These are phyloP conservation scores for Natrix natrix DNA, from an alignment of 2,797 vertebrate genomes.

Conservation along the genomic window DNA sequence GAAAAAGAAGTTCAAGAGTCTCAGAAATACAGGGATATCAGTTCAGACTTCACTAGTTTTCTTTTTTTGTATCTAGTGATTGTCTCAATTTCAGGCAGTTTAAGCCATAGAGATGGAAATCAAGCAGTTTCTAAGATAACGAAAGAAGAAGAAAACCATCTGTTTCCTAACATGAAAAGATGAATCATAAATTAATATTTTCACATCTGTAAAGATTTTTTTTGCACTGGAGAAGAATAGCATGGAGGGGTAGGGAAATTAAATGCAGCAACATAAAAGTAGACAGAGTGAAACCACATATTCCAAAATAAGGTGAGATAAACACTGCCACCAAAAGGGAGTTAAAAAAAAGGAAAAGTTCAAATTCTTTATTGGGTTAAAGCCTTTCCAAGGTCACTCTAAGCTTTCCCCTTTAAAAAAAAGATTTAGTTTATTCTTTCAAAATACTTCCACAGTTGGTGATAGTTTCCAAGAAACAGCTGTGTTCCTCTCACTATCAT, in stretches of 20 bases:
- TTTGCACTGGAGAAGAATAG: background rate
- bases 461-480: too few species aligned
- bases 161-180: background rate
- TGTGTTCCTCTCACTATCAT: too few species aligned
- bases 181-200: background rate
- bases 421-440: too few species aligned
- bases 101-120: background rate
- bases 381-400: too few species aligned
- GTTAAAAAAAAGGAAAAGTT: too few species aligned
- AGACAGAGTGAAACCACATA: too few species aligned
- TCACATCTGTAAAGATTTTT: background rate
- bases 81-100: background rate
- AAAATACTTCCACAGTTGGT: too few species aligned
- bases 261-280: background rate
- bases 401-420: too few species aligned
- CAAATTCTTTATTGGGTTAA: too few species aligned
- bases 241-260: background rate
- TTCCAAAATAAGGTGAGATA: too few species aligned
- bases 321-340: too few species aligned
- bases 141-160: background rate
- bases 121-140: background rate
- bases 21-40: background rate
- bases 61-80: background rate
- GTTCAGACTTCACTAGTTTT: background rate
- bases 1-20: background rate